A percentile compares a stretch with the other conserved stretches of the same genome.
Conservation (phyloP, 2,113 vertebrate genomes). For the Cryptomyrus ogoouensis region DNA sequence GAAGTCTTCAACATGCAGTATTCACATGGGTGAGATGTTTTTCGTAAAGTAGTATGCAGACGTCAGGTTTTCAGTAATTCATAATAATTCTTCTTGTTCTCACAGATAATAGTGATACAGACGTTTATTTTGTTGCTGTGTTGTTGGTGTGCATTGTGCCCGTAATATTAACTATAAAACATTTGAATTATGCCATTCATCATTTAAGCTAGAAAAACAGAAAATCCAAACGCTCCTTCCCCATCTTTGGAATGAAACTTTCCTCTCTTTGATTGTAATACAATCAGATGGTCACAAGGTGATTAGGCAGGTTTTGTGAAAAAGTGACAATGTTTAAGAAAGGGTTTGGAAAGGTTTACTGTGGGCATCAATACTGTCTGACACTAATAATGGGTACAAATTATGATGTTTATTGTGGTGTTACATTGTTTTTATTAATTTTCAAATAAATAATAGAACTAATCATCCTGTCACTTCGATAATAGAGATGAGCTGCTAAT, state of each 20-base stretch:
- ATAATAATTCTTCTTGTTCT: neutral
- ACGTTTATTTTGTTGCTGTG: neutral
- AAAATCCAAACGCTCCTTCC: neutral
- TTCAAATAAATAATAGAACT: neutral
- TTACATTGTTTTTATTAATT: neutral
- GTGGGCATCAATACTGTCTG: neutral
- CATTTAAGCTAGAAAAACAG: neutral
- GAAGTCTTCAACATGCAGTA: neutral
- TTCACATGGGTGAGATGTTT: neutral
- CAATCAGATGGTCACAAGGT: neutral
- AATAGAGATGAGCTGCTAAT: neutral
- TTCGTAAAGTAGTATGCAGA: neutral
- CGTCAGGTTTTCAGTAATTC: neutral
- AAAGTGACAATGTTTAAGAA: neutral
- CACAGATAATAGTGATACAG: neutral
- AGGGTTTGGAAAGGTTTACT: neutral
- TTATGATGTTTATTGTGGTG: neutral
- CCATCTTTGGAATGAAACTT: neutral
- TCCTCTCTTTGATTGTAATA: neutral
- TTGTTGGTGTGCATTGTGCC: neutral
- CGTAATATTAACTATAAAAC: neutral
- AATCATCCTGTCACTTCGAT: neutral
- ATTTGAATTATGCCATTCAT: neutral
- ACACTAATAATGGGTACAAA: neutral
- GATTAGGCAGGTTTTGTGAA: neutral